phyloP scores from a whole-genome alignment of 1,140 invertebrate species.

The Cydia splendana region DNA sequence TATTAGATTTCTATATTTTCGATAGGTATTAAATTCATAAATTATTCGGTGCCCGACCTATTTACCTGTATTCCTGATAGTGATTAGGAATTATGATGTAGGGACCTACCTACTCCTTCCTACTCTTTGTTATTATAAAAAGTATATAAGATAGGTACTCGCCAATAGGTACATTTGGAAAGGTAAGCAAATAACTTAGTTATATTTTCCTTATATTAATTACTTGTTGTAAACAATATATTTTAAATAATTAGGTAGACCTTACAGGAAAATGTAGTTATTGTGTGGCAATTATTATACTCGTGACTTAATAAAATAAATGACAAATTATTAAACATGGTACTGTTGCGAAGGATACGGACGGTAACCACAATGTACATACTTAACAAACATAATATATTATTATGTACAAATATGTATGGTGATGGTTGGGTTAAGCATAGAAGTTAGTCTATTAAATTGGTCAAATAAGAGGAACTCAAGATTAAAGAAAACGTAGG shows the following conservation, averaged over 20 bases:
- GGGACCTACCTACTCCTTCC: too few species aligned
- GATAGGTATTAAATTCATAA: too few species aligned
- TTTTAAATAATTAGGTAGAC: neutral
- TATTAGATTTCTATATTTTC: neutral
- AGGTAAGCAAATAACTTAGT: neutral
- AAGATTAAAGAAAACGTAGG: too few species aligned
- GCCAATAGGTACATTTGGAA: too few species aligned
- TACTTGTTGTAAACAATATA: constrained; percentile 39
- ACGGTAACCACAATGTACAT: neutral
- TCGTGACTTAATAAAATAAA: neutral
- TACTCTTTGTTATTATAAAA: too few species aligned
- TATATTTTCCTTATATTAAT: constrained; percentile 44
- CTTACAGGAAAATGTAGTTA: constrained; percentile 37
- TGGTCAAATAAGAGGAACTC: too few species aligned
- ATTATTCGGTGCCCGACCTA: too few species aligned
- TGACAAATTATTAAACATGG: neutral
- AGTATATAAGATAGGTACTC: neutral
- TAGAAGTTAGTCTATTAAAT: too few species aligned
- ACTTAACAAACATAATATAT: neutral
- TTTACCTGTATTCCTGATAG: too few species aligned
- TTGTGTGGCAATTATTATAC: constrained; percentile 6
- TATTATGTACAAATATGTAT: neutral
- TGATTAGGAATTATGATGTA: too few species aligned
- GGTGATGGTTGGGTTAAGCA: neutral
- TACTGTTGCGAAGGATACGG: neutral